Base-by-base conservation (phyloP, 30 jellyfish, hydroid and myxozoan species). In the Aurelia sp. region DNA sequence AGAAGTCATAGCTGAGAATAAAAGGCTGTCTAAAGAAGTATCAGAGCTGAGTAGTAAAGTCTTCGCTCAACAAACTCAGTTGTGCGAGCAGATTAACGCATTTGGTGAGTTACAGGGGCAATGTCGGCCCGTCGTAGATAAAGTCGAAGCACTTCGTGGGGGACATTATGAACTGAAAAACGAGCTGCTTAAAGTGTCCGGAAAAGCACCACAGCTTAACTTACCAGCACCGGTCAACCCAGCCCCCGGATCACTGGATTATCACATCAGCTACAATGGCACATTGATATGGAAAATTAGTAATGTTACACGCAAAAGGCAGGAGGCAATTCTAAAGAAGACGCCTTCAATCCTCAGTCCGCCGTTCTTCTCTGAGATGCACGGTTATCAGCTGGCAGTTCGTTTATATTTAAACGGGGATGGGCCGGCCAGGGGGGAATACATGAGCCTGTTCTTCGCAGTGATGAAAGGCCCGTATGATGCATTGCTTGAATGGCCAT, bases 381-480 rank as follows among this genome's bases (percentile, higher is more conserved):
- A 35, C 38, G 90, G 79, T 5, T 63, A 63, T 10, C 48, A 66
- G 44, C 68, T 63, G 2, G 33, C 50, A 12, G 65, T 21, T 19
- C 79, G 70, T 47, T 13, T 80, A 33, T 84, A 84, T 58, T n/a
- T 74, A 55, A 72, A 84, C 61, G 93, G 93, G 7, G 87, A 84
- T 10, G 93, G 81, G 20, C 72, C 63, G n/a, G 80, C 81, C 2
- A 84, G 69, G 52, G 87, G 81, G 13, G 73, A 64, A 35, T 75
- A 69, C 48, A n/a, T 84, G 16, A 38, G 81, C 50, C 51, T 84
- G 63, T 84, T 84, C 33, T 58, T 84, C 51, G 86, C 78, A 38
- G 80, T 84, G 10, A 70, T 84, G 87, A 84, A 84, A 58, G 87
- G 93, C 18, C 81, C 80, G 41, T 84, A 30, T 48, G 93, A 84